A percentile compares a stretch with the other conserved stretches of the same genome.
phyloP scores from a whole-genome alignment of 2,888 invertebrate genomes.

The Agrilus biguttatus region DNA sequence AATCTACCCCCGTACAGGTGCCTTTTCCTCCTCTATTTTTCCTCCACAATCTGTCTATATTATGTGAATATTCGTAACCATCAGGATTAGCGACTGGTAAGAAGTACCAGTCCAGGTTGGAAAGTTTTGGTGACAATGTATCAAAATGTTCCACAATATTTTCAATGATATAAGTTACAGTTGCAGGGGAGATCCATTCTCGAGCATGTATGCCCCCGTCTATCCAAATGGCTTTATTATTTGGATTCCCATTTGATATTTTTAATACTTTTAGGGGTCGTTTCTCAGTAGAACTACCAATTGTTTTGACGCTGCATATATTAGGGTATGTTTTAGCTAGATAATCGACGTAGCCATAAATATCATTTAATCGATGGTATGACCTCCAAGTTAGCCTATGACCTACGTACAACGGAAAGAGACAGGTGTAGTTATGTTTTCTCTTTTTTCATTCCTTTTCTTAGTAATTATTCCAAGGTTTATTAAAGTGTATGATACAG shows the following conservation, averaged over 20 bases:
- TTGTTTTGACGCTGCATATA: conserved; percentile 53
- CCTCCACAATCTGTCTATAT: conserved; percentile 68
- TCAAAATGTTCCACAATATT: conserved; percentile 55
- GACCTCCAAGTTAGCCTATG: conserved; percentile 62
- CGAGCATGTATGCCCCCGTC: conserved; percentile 75
- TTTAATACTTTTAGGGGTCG: conserved; percentile 55
- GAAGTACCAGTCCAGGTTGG: conserved; percentile 70
- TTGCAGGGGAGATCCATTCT: conserved; percentile 78
- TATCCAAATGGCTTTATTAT: conserved; percentile 53
- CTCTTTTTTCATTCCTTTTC: not conserved
- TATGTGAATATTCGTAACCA: conserved; percentile 78
- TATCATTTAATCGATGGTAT: conserved; percentile 55
- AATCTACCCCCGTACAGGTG: conserved; percentile 60
- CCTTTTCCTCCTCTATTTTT: conserved; percentile 53
- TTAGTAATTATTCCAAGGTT: too few relatives aligned
- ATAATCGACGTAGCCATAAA: conserved; percentile 57
- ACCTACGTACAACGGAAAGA: conserved; percentile 14
- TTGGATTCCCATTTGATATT: conserved; percentile 51
- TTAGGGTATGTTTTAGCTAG: conserved; percentile 58
- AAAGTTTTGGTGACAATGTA: conserved; percentile 47
- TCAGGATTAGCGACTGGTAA: conserved; percentile 69
- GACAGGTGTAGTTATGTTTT: not conserved
- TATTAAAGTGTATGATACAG: too few relatives aligned
- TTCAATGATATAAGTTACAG: conserved; percentile 62
- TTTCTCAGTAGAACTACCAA: conserved; percentile 62